A percentile compares a stretch with the other conserved stretches of the same genome.
These are phyloP conservation scores for Drosophila busckii DNA, from an alignment of 1,140 invertebrate genomes.

Conservation along the genomic window DNA sequence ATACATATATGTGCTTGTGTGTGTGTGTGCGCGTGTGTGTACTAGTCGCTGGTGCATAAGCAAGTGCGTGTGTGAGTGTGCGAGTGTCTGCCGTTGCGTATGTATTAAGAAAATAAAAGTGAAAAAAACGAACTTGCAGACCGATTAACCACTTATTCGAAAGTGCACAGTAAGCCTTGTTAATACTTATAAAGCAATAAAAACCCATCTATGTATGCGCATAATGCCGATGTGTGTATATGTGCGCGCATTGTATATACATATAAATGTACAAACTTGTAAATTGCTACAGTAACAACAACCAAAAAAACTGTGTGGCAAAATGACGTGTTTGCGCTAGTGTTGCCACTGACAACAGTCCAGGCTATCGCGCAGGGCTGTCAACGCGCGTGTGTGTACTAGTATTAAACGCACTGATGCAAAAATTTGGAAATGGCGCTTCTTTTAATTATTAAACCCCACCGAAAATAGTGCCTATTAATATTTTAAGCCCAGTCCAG, in stretches of 20 bases:
- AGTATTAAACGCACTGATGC: no score
- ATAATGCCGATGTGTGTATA: conserved; percentile 1
- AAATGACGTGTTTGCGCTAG: conserved; percentile 48
- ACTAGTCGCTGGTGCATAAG: conserved; percentile 25
- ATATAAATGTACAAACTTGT: conserved; percentile 35
- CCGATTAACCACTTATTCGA: conserved; percentile 32
- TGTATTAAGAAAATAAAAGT: conserved; percentile 42
- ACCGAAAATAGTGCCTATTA: no score
- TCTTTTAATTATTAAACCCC: no score
- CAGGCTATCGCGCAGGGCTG: conserved; percentile 19
- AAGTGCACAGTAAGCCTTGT: conserved; percentile 38
- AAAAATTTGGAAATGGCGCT: neutral
- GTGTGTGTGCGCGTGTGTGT: conserved; percentile 16
- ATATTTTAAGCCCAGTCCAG: no score
- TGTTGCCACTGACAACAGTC: conserved; percentile 44
- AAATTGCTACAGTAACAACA: conserved; percentile 43
- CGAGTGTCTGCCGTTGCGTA: conserved; percentile 40
- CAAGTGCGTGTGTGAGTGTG: conserved; percentile 13
- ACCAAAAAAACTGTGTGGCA: conserved; percentile 39
- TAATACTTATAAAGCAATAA: conserved; percentile 8
- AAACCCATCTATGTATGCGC: conserved; percentile 3
- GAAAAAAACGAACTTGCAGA: conserved; percentile 40
- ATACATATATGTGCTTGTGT: conserved; percentile 27
- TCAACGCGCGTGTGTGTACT: conserved; percentile 23
- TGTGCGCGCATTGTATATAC: conserved; percentile 20